These are phyloP conservation scores for Pampusana beccarii DNA, from an alignment of 2,113 vertebrate genomes.

Conservation along the genomic window DNA sequence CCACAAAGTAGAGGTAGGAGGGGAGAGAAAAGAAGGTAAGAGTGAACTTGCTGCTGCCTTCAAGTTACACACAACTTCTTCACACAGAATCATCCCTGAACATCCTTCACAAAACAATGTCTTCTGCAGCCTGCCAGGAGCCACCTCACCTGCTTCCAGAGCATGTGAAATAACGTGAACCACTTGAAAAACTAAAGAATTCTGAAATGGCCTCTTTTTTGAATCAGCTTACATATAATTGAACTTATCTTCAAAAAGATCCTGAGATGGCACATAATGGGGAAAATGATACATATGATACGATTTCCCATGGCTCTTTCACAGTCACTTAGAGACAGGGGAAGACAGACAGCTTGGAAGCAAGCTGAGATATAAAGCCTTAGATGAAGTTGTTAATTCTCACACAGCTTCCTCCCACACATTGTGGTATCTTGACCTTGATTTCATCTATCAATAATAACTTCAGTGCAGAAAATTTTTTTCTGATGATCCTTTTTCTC, in stretches of 20 bases:
- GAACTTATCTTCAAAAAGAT: constrained; percentile 50
- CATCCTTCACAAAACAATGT: background rate
- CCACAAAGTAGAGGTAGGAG: background rate
- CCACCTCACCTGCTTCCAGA: background rate
- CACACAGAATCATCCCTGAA: background rate
- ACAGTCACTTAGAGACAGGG: constrained; percentile 16
- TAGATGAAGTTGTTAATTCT: constrained; percentile 54
- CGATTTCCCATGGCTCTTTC: constrained; percentile 32
- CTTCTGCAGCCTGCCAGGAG: background rate
- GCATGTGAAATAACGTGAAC: background rate
- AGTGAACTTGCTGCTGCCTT: background rate
- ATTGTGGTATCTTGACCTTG: constrained; percentile 47
- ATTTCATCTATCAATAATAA: constrained; percentile 57
- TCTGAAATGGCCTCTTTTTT: background rate
- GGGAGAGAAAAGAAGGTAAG: background rate
- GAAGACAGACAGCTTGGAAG: constrained; percentile 34
- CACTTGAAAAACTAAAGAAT: constrained; percentile 13
- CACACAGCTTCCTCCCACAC: constrained; percentile 48
- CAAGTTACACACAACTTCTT: background rate
- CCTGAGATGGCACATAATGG: constrained; percentile 7
- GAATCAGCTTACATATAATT: constrained; percentile 17
- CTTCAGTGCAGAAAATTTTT: constrained; percentile 17
- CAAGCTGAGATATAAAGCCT: background rate
- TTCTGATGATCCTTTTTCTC: constrained; percentile 12
- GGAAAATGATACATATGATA: constrained; percentile 1